Base-by-base conservation (phyloP, 2,888 invertebrate species). In the Noctua janthina region DNA sequence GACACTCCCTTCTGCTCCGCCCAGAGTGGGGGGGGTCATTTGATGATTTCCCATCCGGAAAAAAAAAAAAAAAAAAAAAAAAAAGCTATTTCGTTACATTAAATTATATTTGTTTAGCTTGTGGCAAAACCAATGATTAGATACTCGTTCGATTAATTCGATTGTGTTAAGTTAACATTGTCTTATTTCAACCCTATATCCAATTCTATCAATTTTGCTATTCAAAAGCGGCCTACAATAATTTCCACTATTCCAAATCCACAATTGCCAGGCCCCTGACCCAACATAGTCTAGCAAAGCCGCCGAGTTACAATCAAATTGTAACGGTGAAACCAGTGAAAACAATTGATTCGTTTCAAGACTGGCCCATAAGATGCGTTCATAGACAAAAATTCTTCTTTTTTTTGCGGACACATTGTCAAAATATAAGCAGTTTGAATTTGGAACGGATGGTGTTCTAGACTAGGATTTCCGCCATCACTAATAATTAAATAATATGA, bases 381-480 rank as follows among this genome's bases (percentile, higher is more conserved):
- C 71, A 72, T 82, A 82, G 51, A 86, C 59, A 74, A 86, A 77
- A 82, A 49, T 39, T 20, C 17, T 71, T 82, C 2, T 62, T 56
- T 72, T 62, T 66, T 66, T 62, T 56, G 59, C 62, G 54, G 56
- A 43, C 56, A 74, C 11, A 51, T 68, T 56, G 35, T 39, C 15
- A 67, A 71, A 59, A 39, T 20, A 35, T n/a, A 62, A 64, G 62
- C 7, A 10, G 69, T 83, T 85, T 73, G 51, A 86, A 73, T 78
- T 67, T 56, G 29, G 79, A 83, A 71, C 79, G 76, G 84, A 79
- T 76, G 74, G 71, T 8, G 70, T 15, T 29, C 2, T 46, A 86
- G 56, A 78, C 78, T 68, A 84, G 71, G 83, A 84, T 82, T 29
- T 84, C 87, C 85, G 79, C 78, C 64, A 46, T 86, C 76, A 85